Conservation (phyloP, 2,113 vertebrate genomes). For the Coturnix japonica region DNA sequence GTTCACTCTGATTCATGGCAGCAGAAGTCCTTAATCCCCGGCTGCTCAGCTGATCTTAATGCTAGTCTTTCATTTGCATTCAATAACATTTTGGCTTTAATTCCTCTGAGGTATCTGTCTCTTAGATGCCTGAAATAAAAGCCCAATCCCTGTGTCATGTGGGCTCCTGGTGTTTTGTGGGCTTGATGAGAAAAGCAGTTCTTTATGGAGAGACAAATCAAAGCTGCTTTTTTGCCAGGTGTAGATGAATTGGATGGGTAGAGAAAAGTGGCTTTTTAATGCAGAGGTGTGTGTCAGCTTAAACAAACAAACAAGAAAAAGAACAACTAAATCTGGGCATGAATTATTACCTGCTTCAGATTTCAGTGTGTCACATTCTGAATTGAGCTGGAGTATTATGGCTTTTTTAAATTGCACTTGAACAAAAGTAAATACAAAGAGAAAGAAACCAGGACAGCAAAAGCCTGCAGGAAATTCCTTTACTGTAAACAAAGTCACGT, state of each 20-base stretch:
- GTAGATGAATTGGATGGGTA: conserved; percentile 40
- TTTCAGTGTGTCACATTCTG: conserved; percentile 60
- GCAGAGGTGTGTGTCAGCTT: conserved; percentile 51
- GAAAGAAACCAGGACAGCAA: conserved; percentile 73
- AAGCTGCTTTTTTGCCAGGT: conserved; percentile 34
- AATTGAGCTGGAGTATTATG: conserved; percentile 57
- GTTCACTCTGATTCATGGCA: neutral
- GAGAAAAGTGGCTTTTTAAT: conserved; percentile 63
- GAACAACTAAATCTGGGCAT: conserved; percentile 59
- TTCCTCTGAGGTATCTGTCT: conserved; percentile 16
- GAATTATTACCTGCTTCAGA: conserved; percentile 54
- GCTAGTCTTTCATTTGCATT: conserved; percentile 28
- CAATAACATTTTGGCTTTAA: conserved; percentile 39
- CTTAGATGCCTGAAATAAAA: neutral
- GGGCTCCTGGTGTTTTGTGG: neutral
- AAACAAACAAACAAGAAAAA: conserved; percentile 72
- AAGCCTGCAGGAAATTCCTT: conserved; percentile 69
- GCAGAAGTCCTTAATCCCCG: neutral
- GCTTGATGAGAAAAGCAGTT: conserved; percentile 28
- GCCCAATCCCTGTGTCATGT: neutral
- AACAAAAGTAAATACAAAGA: conserved; percentile 72
- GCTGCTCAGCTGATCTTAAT: neutral
- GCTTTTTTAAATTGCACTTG: conserved; percentile 64
- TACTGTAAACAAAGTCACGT: conserved; percentile 74
- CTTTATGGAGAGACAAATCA: conserved; percentile 21